Evolutionary conservation across 2,797 vertebrate genomes (phyloP).

Genomic region (Aplochiton taeniatus): DNA sequence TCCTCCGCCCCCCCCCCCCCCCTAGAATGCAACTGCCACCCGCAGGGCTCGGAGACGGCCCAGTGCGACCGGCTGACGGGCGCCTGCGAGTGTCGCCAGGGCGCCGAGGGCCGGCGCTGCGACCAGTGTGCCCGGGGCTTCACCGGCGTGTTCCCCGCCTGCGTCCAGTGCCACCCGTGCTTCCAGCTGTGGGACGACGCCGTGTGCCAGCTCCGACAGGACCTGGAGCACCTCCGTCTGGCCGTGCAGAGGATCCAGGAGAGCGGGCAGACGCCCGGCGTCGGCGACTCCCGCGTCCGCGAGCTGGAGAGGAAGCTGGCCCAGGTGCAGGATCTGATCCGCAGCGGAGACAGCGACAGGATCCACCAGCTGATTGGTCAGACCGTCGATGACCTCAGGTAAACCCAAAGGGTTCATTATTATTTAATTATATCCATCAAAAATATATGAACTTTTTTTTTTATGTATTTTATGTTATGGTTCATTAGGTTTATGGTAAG

Average conservation of each 20-base stretch:
- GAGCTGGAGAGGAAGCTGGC: slow-evolving; percentile 75
- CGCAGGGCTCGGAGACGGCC: slow-evolving; percentile 67
- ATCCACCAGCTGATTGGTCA: slow-evolving; percentile 70
- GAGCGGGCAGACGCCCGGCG: slow-evolving; percentile 46
- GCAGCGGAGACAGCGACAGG: slow-evolving; percentile 35
- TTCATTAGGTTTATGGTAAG: too few relatives aligned
- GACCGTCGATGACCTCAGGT: slow-evolving; percentile 79
- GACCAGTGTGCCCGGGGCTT: slow-evolving; percentile 80
- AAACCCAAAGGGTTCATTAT: slow-evolving; percentile 28
- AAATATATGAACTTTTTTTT: too few relatives aligned
- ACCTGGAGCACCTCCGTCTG: slow-evolving; percentile 66
- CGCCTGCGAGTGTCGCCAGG: slow-evolving; percentile 75
- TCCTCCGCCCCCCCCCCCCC: slow-evolving; percentile 6
- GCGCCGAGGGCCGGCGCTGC: slow-evolving; percentile 73
- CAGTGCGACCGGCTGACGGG: slow-evolving; percentile 81
- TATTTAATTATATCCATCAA: too few relatives aligned
- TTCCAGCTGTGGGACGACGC: slow-evolving; percentile 81
- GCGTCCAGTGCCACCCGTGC: slow-evolving; percentile 81
- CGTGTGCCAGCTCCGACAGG: slow-evolving; percentile 62
- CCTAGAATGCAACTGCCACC: slow-evolving; percentile 83
- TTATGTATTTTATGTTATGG: too few relatives aligned
- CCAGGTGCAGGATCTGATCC: slow-evolving; percentile 68
- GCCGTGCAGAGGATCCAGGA: slow-evolving; percentile 63
- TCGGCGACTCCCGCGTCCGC: slow-evolving; percentile 59
- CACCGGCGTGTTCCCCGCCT: slow-evolving; percentile 79